phyloP scores from a whole-genome alignment of 2,888 invertebrate genomes.

The Amphiduros pacificus region DNA sequence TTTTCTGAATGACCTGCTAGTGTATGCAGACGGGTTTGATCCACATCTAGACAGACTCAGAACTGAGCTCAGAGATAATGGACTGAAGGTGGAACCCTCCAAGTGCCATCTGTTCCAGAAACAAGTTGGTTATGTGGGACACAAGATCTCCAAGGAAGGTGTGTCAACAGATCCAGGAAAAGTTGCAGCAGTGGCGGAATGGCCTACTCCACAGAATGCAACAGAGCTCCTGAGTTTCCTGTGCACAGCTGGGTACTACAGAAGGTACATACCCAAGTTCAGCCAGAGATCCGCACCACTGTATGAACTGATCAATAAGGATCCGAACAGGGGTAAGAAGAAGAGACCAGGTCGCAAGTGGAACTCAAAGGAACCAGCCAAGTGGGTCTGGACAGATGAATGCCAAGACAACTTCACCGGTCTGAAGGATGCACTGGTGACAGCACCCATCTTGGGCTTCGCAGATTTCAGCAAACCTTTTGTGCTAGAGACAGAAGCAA shows the following conservation, averaged over 20 bases:
- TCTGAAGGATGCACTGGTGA: not conserved
- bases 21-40: not conserved
- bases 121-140: constrained; percentile 3
- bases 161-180: constrained; percentile 5
- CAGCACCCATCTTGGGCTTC: not conserved
- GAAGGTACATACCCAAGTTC: not conserved
- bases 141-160: constrained; percentile 1
- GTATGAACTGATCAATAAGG: not conserved
- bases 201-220: not conserved
- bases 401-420: not conserved
- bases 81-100: constrained; percentile 1
- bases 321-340: not conserved
- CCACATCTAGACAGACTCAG: not conserved
- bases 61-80: not conserved
- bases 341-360: not conserved
- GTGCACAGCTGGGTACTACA: not conserved
- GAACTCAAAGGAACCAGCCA: not conserved
- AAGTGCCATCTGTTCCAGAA: constrained; percentile 9
- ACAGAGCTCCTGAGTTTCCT: not conserved
- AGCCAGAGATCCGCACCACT: not conserved
- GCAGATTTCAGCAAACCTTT: not conserved
- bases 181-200: not conserved
- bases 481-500: not conserved
- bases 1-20: constrained; percentile 5
- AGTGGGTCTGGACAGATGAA: not conserved